Evolutionary conservation across 2,888 invertebrate species (phyloP), one percentile per base, ranked within the genome.

Genomic region (Pristionchus mayeri): DNA sequence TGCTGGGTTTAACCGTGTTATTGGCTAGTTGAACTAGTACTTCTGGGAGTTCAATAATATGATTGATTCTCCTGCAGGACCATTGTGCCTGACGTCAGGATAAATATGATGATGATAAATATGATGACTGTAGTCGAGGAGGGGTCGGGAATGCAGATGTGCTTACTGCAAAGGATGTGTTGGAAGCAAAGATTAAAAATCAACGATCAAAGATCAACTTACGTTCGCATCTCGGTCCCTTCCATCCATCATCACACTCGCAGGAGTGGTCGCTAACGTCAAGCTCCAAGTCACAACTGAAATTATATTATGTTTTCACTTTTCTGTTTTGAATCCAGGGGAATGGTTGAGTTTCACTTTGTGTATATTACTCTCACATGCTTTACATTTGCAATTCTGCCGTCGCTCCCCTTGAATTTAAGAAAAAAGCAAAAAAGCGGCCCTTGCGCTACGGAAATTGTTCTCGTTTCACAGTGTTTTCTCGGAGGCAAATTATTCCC

Each of bases 221-320:
- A 76, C 76, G 27, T 27, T 76, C 50, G 76, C 76, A 76, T 48
- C 50, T 76, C 76, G 76, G 76, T 27, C 79, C 79, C 0, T 21
- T 52, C 79, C 79, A 79, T 54, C 79, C 79, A 13, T 79, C 52
- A 7, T 79, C 79, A 34, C 79, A 79, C 54, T 79, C 54, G 24
- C 79, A 79, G 21, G 54, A 16, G 54, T 79, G 27, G 54, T 54
- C 54, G n/a, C 18, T 27, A 18, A 44, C 24, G 54, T 79, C 54
- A n/a, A 79, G 37, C 34, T 34, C 34, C 54, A 79, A 54, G n/a
- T 79, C 79, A 24, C 79, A 79, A 37, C 79, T 79, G 67, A 54
- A 2, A 76, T 37, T 67, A 21, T 18, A n/a, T n/a, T n/a, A 18
- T 21, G 52, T 16, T 4, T 52, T 21, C 3, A 52, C 52, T 11